Evolutionary conservation across 2,888 invertebrate genomes (phyloP).

Genomic region (Esperia sulphurella): DNA sequence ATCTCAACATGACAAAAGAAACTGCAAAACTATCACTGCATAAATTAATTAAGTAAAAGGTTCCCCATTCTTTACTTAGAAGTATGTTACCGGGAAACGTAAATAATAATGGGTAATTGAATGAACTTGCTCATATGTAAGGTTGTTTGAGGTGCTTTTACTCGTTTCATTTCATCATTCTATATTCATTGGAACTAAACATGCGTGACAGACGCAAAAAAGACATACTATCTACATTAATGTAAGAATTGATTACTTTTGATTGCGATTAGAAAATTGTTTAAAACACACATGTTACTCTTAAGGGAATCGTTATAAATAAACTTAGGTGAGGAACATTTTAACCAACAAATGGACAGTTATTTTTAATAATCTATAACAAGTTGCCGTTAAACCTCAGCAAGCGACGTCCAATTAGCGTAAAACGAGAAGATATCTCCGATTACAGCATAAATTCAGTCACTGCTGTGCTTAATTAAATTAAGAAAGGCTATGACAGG

Average conservation of each 20-base stretch:
- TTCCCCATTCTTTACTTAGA: not conserved
- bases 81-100: not conserved
- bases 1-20: no score
- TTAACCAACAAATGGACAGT: constrained; percentile 1
- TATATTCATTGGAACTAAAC: no score
- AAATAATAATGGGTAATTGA: not conserved
- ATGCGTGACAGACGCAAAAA: no score
- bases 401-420: constrained; percentile 53
- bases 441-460: constrained; percentile 54
- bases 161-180: no score
- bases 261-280: no score
- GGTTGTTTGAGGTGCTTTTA: no score
- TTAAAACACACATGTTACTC: no score
- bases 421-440: constrained; percentile 49
- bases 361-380: constrained; percentile 24
- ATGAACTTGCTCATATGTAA: not conserved
- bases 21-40: not conserved
- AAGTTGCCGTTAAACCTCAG: constrained; percentile 46
- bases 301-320: no score
- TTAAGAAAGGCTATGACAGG: constrained; percentile 34
- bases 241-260: no score
- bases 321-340: no score
- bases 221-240: no score
- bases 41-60: not conserved
- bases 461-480: constrained; percentile 46